Percentiles rank a stretch among this genome's conserved stretches.
Conservation (phyloP, 2,113 vertebrate species). For the Limnothrissa miodon region DNA sequence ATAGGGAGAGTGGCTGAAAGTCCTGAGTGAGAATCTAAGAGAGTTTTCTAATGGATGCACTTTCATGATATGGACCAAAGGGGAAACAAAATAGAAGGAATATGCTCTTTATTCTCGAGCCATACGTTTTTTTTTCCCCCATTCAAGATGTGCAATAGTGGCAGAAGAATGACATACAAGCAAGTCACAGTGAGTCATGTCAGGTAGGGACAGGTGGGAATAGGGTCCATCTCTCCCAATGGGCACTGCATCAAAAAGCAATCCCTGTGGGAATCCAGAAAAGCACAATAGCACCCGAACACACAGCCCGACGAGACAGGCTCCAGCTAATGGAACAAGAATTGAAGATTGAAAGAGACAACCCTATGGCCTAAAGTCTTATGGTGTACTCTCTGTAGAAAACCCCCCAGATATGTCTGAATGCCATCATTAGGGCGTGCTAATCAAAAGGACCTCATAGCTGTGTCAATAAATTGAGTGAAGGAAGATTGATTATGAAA, state of each 20-base stretch:
- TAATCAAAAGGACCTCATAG: not conserved
- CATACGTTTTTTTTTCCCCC: conserved; percentile 27
- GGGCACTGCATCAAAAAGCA: not conserved
- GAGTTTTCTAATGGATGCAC: conserved; percentile 42
- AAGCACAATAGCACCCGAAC: not conserved
- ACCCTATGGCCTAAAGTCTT: not conserved
- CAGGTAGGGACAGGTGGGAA: not conserved
- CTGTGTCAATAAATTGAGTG: not conserved
- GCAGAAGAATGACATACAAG: not conserved
- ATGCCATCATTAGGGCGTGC: not conserved
- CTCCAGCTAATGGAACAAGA: not conserved
- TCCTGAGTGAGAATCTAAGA: conserved; percentile 18
- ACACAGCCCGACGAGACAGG: not conserved
- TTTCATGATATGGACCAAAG: conserved; percentile 31
- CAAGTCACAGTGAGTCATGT: not conserved
- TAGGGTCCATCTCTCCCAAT: not conserved
- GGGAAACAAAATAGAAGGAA: conserved; percentile 1
- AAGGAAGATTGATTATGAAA: not conserved
- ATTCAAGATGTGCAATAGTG: not conserved
- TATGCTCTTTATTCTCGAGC: not conserved
- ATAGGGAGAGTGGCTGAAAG: conserved; percentile 22
- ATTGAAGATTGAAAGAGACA: not conserved
- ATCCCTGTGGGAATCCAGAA: not conserved
- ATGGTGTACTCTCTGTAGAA: not conserved
- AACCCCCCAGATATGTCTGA: not conserved